A percentile compares a stretch with the other conserved stretches of the same genome.
These are phyloP conservation scores for Episyrphus balteatus DNA, from an alignment of 1,140 invertebrate species.

Conservation along the genomic window DNA sequence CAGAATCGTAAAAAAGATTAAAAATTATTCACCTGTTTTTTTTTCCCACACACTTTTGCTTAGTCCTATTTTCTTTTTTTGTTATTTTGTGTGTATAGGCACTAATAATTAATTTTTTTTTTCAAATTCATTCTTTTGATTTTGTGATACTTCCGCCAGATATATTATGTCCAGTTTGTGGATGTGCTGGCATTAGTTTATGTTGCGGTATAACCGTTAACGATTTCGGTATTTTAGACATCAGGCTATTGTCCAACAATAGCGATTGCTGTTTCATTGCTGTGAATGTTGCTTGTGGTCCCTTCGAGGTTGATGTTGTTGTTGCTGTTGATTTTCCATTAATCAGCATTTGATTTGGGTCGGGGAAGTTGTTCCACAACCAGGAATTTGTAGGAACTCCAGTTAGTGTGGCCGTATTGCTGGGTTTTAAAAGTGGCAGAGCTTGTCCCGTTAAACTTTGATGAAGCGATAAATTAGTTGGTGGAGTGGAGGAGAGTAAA, in stretches of 20 bases:
- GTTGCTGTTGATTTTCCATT: conserved; percentile 17
- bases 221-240: conserved; percentile 66
- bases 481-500: neutral
- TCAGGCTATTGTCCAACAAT: conserved; percentile 30
- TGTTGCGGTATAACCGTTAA: conserved; percentile 59
- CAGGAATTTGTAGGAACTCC: conserved; percentile 12
- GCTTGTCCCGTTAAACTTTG: no score
- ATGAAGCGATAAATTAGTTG: neutral
- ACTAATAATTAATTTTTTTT: no score
- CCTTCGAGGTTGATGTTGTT: conserved; percentile 5
- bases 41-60: no score
- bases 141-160: no score
- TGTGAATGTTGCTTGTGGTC: conserved; percentile 13
- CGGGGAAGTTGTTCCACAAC: conserved; percentile 34
- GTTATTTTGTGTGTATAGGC: no score
- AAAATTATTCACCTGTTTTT: no score
- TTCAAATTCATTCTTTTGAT: no score
- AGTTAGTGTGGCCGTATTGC: neutral
- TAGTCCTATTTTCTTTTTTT: no score
- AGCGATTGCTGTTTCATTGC: conserved; percentile 14
- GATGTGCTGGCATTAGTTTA: conserved; percentile 6
- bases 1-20: no score
- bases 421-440: neutral
- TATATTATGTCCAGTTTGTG: no score
- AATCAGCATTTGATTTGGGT: conserved; percentile 22